Evolutionary conservation across 2,797 vertebrate genomes (phyloP), one percentile per base, ranked within the genome.

Genomic region (Danio choprae): DNA sequence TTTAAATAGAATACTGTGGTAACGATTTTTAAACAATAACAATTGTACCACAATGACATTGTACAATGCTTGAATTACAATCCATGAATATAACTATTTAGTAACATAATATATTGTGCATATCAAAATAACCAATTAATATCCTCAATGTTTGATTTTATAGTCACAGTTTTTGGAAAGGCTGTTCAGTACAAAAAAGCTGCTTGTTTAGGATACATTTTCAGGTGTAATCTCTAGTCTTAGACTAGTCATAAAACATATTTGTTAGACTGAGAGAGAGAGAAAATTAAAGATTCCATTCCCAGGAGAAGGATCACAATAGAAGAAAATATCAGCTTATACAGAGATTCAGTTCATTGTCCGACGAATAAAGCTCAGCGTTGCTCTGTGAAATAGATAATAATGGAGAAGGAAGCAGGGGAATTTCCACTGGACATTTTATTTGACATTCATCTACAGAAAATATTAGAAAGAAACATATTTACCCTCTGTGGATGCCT

Each of bases 341-440:
- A 44, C 20, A 46, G 10, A 67, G 16, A 46, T 67, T 56, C 3
- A 0, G 7, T 48, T 46, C 41, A 48, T 46, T 59, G 22, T 77
- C 16, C 46, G 51, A 44, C 12, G 16, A 60, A 40, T 12, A 38
- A 9, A 70, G 65, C 43, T 50, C 29, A 60, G 29, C 29, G 46
- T 62, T 62, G 29, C 12, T 59, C 41, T 60, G 43, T 69, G 5
- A 59, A 69, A 48, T 16, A 20, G 43, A 50, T 69, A 18, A 60
- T 22, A 29, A 20, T 78, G 22, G 12, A 60, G 13, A 46, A 48
- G 38, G 9, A 20, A 29, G 1, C 38, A 29, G 36, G 13, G 60
- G 15, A 65, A 65, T 79, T 29, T 79, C 12, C 44, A 60, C 55
- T 18, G 29, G n/a, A 69, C 29, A 41, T 43, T 50, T 38, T 69